Conservation (phyloP, 2,888 invertebrate genomes). For the Clepsis dumicolana region DNA sequence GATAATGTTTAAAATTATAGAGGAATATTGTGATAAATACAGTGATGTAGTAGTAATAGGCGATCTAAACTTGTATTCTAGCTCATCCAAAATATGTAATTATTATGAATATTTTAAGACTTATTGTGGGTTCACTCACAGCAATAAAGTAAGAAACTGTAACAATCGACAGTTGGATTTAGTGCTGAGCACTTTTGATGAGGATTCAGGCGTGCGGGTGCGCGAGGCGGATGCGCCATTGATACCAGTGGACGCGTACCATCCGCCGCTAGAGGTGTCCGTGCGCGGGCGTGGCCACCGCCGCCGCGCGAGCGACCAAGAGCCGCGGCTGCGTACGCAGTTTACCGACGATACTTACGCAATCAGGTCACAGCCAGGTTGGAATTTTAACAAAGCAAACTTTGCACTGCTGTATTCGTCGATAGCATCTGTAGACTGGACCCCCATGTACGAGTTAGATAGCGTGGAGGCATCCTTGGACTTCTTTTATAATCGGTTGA, state of each 20-base stretch:
- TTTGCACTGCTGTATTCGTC: slow-evolving; percentile 8
- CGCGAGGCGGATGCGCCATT: slow-evolving; percentile 2
- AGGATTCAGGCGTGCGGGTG: not conserved
- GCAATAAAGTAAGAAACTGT: not conserved
- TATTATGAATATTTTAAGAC: slow-evolving; percentile 4
- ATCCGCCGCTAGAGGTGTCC: not conserved
- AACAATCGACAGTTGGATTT: not conserved
- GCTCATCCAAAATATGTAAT: not conserved
- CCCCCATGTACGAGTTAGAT: slow-evolving; percentile 6
- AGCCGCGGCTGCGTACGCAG: too few species aligned
- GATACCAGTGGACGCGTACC: slow-evolving; percentile 1
- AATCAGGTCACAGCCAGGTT: not conserved
- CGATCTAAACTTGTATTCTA: not conserved
- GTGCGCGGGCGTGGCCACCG: not conserved
- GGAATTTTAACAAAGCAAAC: slow-evolving; percentile 15
- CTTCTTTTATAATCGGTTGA: not conserved
- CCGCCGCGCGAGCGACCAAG: too few species aligned
- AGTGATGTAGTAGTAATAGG: slow-evolving; percentile 10
- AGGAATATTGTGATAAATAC: slow-evolving; percentile 14
- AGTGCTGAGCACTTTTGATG: not conserved
- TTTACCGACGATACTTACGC: too few species aligned
- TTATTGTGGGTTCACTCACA: slow-evolving; percentile 18
- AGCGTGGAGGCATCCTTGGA: not conserved
- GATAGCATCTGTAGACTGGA: slow-evolving; percentile 16
- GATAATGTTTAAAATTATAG: slow-evolving; percentile 5